Base-by-base conservation (phyloP, 2,888 invertebrate genomes). In the Bellardia pandia region DNA sequence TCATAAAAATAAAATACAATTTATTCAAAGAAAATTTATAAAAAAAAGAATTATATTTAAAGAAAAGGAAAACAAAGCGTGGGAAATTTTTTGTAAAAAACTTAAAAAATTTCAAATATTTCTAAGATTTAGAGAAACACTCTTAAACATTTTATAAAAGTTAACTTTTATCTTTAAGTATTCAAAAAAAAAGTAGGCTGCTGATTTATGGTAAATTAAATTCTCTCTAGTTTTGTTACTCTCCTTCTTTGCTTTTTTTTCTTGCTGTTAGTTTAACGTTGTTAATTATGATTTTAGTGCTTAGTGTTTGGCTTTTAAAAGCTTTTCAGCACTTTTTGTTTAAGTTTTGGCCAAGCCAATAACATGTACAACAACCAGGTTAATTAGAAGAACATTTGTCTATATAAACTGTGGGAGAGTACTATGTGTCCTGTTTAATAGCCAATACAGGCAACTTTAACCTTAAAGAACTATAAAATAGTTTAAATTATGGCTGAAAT, bases 181-280 rank as follows among this genome's bases (percentile, higher is more conserved):
- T 13, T 69, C n/a, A n/a, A 74, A 64, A 64, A 75, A 72, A 77
- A 77, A 75, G 72, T 51, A 72, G 81, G 66, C 69, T 72, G 81
- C 68, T 89, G 89, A 89, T 88, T 89, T 89, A 89, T 89, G 81
- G 88, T 79, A 89, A 89, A 89, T 88, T 84, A 88, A 89, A 86
- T 75, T 89, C 14, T 48, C 14, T 66, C 14, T 74, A 45, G 8
- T 23, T 40, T 40, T 51, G 23, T 11, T 45, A 66, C 45, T 66
- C 64, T 40, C 71, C 69, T 62, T 71, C 11, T 71, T 48, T 62
- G 13, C 37, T 13, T 13, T 76, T 14, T 51, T 75, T 37, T 4
- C 23, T 23, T 23, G 23, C 23, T 23, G 75, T 69, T 78, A 40
- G n/a, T 72, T 66, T 48, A 71, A 79, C 14, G 72, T 68, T 71